Evolutionary conservation across 2,797 vertebrate species (phyloP).

Genomic region (Simalia tracyae): DNA sequence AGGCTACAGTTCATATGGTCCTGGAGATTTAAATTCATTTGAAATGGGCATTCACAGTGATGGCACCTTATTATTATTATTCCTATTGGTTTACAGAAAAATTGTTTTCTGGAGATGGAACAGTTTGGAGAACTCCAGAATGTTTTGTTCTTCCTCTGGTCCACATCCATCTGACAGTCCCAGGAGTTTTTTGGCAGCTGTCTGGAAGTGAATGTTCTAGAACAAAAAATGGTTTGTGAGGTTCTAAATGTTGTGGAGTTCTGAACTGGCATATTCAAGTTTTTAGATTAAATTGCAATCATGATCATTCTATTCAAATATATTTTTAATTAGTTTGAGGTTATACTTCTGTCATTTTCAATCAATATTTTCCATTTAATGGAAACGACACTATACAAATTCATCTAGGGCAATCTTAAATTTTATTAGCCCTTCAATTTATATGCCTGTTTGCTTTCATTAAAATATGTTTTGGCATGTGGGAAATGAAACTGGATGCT

Average conservation of each 20-base stretch:
- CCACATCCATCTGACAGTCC: neutral
- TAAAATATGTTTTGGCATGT: slow-evolving; percentile 44
- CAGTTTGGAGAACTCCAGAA: neutral
- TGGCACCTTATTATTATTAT: neutral
- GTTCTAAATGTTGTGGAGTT: neutral
- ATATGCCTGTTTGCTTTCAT: slow-evolving; percentile 39
- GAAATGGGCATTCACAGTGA: neutral
- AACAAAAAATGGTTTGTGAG: neutral
- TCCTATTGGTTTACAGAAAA: neutral
- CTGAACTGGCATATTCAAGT: slow-evolving; percentile 57
- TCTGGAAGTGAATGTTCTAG: neutral
- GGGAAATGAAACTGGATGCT: slow-evolving; percentile 36
- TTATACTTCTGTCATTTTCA: slow-evolving; percentile 50
- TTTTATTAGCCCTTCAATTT: slow-evolving; percentile 40
- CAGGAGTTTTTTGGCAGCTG: neutral
- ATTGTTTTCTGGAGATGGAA: neutral
- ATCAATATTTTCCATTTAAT: slow-evolving; percentile 52
- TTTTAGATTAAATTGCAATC: slow-evolving; percentile 54
- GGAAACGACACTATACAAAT: neutral
- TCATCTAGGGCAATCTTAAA: slow-evolving; percentile 29
- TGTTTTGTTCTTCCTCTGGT: neutral
- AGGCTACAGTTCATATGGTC: neutral
- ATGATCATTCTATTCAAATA: slow-evolving; percentile 54
- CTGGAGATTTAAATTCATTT: neutral
- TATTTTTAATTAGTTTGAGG: slow-evolving; percentile 52